Evolutionary conservation across 2,797 vertebrate species (phyloP).

Genomic region (Cuniculus paca): DNA sequence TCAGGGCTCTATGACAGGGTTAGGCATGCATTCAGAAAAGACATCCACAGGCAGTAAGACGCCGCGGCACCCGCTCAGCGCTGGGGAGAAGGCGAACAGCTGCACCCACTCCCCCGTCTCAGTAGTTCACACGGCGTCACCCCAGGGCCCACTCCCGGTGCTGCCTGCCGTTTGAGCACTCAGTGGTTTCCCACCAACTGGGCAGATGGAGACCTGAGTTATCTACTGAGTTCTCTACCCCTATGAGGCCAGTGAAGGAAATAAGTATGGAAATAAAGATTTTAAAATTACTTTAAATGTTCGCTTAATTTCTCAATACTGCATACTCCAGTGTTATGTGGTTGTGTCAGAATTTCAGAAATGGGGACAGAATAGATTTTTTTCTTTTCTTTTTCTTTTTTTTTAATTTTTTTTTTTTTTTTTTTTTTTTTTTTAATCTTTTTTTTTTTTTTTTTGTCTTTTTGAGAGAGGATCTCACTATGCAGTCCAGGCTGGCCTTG

Average conservation of each 20-base stretch:
- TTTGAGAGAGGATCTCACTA: too few species aligned
- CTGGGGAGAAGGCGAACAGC: not conserved
- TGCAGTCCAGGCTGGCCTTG: too few species aligned
- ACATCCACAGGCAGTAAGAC: not conserved
- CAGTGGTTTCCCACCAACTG: not conserved
- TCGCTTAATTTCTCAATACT: not conserved
- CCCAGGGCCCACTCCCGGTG: fast-evolving
- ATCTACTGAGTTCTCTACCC: not conserved
- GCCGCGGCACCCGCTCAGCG: not conserved
- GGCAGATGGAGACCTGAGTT: not conserved
- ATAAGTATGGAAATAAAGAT: not conserved
- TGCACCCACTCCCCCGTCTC: not conserved
- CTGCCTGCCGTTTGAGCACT: not conserved
- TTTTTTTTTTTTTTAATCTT: too few species aligned
- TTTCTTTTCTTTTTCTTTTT: too few species aligned
- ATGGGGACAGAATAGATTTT: not conserved
- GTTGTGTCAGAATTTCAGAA: not conserved
- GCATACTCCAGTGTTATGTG: not conserved
- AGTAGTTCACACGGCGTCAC: fast-evolving
- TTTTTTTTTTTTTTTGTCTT: not conserved
- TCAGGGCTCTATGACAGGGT: not conserved
- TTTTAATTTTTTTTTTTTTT: too few species aligned
- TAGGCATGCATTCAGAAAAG: not conserved
- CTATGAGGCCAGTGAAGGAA: not conserved
- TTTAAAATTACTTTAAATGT: not conserved